These are phyloP conservation scores for Akabosia matsudoensis DNA, from an alignment of 1,140 invertebrate genomes.

Conservation along the genomic window DNA sequence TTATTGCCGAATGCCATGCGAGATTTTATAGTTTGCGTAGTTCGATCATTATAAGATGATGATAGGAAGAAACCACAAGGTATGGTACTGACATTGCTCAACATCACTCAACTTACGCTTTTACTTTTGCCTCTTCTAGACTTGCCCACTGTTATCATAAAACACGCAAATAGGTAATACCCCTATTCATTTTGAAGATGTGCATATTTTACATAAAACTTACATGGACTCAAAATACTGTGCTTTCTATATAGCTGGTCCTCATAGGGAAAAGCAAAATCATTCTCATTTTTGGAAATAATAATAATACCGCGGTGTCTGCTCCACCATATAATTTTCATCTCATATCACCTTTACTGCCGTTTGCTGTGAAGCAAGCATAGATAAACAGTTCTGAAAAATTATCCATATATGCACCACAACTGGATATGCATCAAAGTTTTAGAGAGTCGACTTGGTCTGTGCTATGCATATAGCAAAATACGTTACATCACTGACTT, in stretches of 20 bases:
- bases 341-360: conserved; percentile 29
- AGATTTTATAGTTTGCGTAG: background rate
- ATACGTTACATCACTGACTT: conserved; percentile 11
- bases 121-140: background rate
- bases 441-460: no score
- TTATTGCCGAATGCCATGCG: background rate
- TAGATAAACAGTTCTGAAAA: background rate
- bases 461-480: background rate
- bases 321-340: conserved; percentile 36
- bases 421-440: no score
- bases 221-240: no score
- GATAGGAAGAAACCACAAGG: conserved; percentile 7
- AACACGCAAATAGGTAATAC: no score
- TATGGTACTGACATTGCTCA: conserved; percentile 14
- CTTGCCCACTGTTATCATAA: background rate
- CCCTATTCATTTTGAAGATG: background rate
- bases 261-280: conserved; percentile 10
- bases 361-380: background rate
- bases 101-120: conserved; percentile 22
- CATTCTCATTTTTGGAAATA: conserved; percentile 10
- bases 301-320: conserved; percentile 17
- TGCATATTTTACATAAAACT: background rate
- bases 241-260: no score
- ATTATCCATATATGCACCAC: background rate
- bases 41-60: background rate